Percentiles rank a stretch among this genome's conserved stretches.
These are phyloP conservation scores for Cinclus cinclus DNA, from an alignment of 2,113 vertebrate genomes.

Conservation along the genomic window DNA sequence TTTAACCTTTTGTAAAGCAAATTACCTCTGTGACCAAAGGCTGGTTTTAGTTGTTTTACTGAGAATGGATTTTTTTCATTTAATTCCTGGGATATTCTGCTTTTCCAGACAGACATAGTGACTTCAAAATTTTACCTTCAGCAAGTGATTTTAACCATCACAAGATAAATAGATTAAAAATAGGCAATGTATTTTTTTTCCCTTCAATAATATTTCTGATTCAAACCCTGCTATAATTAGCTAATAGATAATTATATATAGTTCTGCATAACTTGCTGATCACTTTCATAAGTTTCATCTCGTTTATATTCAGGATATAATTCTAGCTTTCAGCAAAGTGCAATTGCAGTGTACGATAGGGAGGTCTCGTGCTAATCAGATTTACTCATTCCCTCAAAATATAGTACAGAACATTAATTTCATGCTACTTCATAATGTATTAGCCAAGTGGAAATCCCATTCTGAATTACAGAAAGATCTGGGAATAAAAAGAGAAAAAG, in stretches of 20 bases:
- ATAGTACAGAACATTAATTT: constrained; percentile 51
- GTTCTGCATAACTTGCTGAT: neutral
- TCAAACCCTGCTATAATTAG: neutral
- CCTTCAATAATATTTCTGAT: neutral
- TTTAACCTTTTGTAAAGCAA: neutral
- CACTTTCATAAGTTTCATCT: neutral
- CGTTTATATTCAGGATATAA: neutral
- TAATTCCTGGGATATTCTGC: neutral
- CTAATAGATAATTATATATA: constrained; percentile 1
- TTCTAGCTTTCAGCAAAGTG: constrained; percentile 29
- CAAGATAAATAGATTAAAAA: neutral
- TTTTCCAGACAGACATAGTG: neutral
- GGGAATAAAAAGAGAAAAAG: neutral
- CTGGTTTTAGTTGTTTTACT: neutral
- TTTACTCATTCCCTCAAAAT: constrained; percentile 42
- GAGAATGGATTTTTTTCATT: neutral
- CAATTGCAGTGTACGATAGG: neutral
- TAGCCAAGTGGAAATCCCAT: neutral
- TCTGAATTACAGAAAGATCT: neutral
- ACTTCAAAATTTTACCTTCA: neutral
- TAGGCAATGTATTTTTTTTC: neutral
- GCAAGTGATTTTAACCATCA: neutral
- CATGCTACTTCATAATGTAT: constrained; percentile 45
- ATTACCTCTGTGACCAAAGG: neutral
- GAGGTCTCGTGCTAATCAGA: constrained; percentile 38